phyloP scores from a whole-genome alignment of 2,797 vertebrate species.

The Garrulus glandarius region DNA sequence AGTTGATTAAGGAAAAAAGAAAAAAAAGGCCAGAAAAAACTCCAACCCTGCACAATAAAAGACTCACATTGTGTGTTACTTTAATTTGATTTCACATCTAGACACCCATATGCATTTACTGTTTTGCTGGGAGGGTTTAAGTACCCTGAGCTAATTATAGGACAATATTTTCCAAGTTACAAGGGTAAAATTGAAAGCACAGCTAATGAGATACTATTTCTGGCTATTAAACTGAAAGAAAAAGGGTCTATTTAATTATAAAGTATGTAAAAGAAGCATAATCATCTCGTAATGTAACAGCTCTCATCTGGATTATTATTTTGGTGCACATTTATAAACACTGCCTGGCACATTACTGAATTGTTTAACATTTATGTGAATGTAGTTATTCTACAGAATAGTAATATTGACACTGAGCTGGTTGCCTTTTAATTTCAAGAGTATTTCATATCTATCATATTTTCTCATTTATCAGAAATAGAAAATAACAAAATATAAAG shows the following conservation, averaged over 20 bases:
- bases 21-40: background rate
- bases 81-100: slow-evolving; percentile 45
- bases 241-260: slow-evolving; percentile 49
- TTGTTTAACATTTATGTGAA: background rate
- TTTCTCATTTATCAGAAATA: background rate
- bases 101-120: background rate
- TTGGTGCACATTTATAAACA: slow-evolving; percentile 19
- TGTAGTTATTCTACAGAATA: background rate
- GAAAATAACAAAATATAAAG: background rate
- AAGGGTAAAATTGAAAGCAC: slow-evolving; percentile 52
- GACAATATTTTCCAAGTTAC: slow-evolving; percentile 33
- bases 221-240: slow-evolving; percentile 42
- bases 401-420: background rate
- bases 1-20: background rate
- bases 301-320: slow-evolving; percentile 38
- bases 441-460: background rate
- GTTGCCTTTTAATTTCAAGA: background rate
- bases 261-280: slow-evolving; percentile 4
- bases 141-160: slow-evolving; percentile 56
- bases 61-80: background rate
- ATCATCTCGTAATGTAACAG: slow-evolving; percentile 2
- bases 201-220: slow-evolving; percentile 50
- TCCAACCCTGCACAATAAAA: background rate
- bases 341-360: background rate
- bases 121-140: slow-evolving; percentile 44